A percentile compares a stretch with the other conserved stretches of the same genome.
phyloP scores from a whole-genome alignment of 2,888 invertebrate species.

The Macaria notata region DNA sequence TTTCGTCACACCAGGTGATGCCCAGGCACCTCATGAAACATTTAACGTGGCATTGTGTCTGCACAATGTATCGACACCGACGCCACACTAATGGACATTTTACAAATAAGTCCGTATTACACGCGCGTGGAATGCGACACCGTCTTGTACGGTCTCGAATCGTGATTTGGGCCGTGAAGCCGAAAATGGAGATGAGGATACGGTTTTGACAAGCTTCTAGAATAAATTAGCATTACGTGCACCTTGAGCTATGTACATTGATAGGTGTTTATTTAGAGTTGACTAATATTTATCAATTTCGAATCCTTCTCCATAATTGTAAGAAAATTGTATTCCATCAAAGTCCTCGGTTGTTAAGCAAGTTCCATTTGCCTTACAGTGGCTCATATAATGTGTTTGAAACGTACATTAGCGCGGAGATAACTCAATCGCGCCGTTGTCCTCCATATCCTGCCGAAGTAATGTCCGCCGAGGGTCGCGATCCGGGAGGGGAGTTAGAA shows the following conservation, averaged over 20 bases:
- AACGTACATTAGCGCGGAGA: conserved; percentile 5
- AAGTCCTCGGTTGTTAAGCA: too few species aligned
- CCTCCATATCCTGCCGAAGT: conserved; percentile 20
- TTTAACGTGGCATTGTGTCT: conserved; percentile 66
- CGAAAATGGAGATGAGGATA: too few species aligned
- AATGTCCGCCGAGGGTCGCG: conserved; percentile 51
- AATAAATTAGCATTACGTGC: too few species aligned
- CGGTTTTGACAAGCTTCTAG: too few species aligned
- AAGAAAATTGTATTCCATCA: too few species aligned
- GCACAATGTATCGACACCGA: conserved; percentile 17
- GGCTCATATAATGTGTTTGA: not conserved
- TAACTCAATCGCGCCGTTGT: conserved; percentile 16
- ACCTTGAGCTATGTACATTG: too few species aligned
- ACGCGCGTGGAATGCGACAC: conserved; percentile 8
- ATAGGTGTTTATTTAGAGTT: too few species aligned
- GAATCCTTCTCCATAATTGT: too few species aligned
- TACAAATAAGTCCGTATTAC: conserved; percentile 10
- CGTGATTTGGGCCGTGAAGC: not conserved
- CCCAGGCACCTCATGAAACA: conserved; percentile 74
- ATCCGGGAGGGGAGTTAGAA: conserved; percentile 65
- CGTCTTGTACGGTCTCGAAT: not conserved
- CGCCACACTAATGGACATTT: conserved; percentile 13
- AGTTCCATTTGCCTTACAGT: too few species aligned
- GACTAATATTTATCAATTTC: too few species aligned
- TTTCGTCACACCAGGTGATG: conserved; percentile 79